A percentile compares a stretch with the other conserved stretches of the same genome.
Conservation (phyloP, 2,113 vertebrate genomes). For the Drymodes brunneopygia region DNA sequence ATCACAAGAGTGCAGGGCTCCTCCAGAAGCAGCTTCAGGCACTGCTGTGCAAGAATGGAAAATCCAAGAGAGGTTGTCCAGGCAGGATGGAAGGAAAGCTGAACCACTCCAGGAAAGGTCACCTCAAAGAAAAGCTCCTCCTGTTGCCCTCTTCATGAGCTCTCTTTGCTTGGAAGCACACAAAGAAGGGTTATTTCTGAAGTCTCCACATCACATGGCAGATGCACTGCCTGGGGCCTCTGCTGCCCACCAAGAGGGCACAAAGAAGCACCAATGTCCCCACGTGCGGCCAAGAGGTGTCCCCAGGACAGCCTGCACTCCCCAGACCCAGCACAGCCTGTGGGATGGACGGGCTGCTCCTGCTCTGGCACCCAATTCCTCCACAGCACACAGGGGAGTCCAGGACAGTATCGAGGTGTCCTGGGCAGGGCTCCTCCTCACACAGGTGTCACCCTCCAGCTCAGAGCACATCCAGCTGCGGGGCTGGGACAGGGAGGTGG, state of each 20-base stretch:
- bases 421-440: background rate
- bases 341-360: background rate
- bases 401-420: fast-evolving
- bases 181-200: background rate
- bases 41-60: background rate
- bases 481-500: background rate
- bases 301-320: background rate
- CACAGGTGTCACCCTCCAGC: background rate
- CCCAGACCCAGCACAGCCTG: background rate
- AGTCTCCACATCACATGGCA: background rate
- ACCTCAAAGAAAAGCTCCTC: background rate
- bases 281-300: background rate
- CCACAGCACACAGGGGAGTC: fast-evolving
- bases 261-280: fast-evolving
- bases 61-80: background rate
- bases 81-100: background rate
- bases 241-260: background rate
- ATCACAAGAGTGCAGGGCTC: background rate
- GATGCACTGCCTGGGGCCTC: background rate
- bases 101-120: background rate
- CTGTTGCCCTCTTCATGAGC: background rate
- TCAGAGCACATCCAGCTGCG: background rate
- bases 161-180: background rate
- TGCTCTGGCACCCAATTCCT: background rate
- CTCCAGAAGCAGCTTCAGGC: background rate